phyloP scores from a whole-genome alignment of 1,140 invertebrate species.

The Drosophila tsacasi region DNA sequence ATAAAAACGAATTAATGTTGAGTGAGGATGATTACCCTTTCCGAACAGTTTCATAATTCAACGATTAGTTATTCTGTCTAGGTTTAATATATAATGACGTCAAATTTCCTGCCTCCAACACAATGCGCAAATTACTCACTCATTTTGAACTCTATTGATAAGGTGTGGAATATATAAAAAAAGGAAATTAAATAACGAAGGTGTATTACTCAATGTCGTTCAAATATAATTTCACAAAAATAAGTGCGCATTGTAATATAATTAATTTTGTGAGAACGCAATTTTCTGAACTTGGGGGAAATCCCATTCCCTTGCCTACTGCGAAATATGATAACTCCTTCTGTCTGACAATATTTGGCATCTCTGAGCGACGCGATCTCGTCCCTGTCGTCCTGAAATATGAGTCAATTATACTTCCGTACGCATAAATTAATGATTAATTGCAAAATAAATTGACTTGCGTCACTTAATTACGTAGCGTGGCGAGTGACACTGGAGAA shows the following conservation, averaged over 20 bases:
- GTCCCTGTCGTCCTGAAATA: conserved; percentile 61
- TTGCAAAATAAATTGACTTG: conserved; percentile 85
- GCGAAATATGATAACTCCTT: conserved; percentile 45
- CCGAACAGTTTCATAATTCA: not conserved
- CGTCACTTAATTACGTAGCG: conserved; percentile 76
- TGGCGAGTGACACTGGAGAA: conserved; percentile 54
- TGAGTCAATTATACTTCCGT: conserved; percentile 81
- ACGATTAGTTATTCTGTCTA: not conserved
- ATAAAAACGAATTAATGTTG: not conserved
- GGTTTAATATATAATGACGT: not conserved
- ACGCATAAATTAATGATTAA: conserved; percentile 84
- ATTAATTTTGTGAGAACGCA: conserved; percentile 6
- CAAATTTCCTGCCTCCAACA: not conserved
- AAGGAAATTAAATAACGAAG: not conserved
- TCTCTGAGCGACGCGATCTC: conserved; percentile 9
- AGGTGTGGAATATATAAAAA: not conserved
- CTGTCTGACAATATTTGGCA: conserved; percentile 43
- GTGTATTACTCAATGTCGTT: not conserved
- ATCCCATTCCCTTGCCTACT: not conserved
- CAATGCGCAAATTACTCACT: conserved; percentile 5
- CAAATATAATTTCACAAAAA: not conserved
- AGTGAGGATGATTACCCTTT: not conserved
- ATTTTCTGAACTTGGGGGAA: not conserved
- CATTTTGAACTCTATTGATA: not conserved
- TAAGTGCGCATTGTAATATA: conserved; percentile 9